Conservation (phyloP, 1,140 invertebrate genomes). For the Venustaconcha ellipsiformis region DNA sequence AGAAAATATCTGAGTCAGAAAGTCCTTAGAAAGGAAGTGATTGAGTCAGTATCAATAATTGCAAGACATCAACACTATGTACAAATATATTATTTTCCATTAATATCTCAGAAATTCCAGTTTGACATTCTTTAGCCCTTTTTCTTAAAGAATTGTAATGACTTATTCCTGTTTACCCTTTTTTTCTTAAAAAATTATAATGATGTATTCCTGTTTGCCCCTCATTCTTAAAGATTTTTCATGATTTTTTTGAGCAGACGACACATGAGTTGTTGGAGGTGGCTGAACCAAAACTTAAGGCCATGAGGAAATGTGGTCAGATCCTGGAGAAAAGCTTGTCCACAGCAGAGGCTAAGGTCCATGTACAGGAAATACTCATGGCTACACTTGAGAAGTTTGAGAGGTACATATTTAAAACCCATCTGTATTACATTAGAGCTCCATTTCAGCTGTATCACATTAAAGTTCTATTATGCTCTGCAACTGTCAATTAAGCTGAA, state of each 20-base stretch:
- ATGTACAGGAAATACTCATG: slow-evolving; percentile 53
- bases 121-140: not conserved
- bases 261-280: slow-evolving; percentile 40
- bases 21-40: too few species aligned
- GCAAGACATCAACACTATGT: too few species aligned
- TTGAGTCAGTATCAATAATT: too few species aligned
- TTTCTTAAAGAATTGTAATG: not conserved
- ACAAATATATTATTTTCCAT: too few species aligned
- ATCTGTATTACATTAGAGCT: too few species aligned
- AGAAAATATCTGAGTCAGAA: too few species aligned
- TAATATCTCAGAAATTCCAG: too few species aligned
- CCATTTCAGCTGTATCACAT: too few species aligned
- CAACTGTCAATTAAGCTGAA: too few species aligned
- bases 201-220: not conserved
- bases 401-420: slow-evolving; percentile 32
- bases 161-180: not conserved
- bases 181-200: not conserved
- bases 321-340: slow-evolving; percentile 54
- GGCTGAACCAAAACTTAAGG: slow-evolving; percentile 42
- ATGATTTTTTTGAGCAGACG: slow-evolving; percentile 30
- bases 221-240: not conserved
- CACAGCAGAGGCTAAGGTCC: slow-evolving; percentile 59
- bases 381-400: slow-evolving; percentile 52
- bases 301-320: slow-evolving; percentile 45
- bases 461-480: too few species aligned